phyloP scores from a whole-genome alignment of 1,140 invertebrate species.

The Orchestia grillus region DNA sequence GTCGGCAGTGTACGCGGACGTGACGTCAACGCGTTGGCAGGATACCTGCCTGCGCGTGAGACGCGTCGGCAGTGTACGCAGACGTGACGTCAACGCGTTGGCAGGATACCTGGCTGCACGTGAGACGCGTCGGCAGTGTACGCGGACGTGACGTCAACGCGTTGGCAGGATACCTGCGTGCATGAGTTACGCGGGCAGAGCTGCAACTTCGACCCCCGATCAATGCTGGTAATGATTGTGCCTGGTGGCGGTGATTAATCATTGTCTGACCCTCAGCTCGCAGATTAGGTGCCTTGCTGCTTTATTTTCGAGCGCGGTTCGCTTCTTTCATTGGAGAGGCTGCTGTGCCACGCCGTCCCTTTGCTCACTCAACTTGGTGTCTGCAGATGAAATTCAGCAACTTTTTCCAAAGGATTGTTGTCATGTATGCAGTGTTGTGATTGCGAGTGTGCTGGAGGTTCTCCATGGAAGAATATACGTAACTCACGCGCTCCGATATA shows the following conservation, averaged over 20 bases:
- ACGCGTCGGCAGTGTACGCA: not conserved
- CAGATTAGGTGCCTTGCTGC: constrained; percentile 52
- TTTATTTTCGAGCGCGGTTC: not conserved
- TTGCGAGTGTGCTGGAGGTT: not conserved
- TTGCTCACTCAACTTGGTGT: not conserved
- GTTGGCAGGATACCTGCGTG: not conserved
- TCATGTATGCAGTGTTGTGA: not conserved
- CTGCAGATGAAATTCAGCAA: too few species aligned
- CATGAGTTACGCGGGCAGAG: not conserved
- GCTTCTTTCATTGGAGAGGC: not conserved
- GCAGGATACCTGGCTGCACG: not conserved
- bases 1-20: too few species aligned
- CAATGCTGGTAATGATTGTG: constrained; percentile 39
- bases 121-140: not conserved
- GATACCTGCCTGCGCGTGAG: not conserved
- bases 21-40: not conserved
- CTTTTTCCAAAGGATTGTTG: not conserved
- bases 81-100: not conserved
- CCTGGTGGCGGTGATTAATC: constrained; percentile 4
- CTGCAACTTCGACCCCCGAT: constrained; percentile 5
- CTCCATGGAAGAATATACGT: not conserved
- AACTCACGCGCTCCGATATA: not conserved
- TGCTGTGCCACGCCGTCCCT: not conserved
- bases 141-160: not conserved
- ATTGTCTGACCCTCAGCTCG: constrained; percentile 44